Evolutionary conservation across 2,888 invertebrate species (phyloP).

Genomic region (Mimachlamys varia): DNA sequence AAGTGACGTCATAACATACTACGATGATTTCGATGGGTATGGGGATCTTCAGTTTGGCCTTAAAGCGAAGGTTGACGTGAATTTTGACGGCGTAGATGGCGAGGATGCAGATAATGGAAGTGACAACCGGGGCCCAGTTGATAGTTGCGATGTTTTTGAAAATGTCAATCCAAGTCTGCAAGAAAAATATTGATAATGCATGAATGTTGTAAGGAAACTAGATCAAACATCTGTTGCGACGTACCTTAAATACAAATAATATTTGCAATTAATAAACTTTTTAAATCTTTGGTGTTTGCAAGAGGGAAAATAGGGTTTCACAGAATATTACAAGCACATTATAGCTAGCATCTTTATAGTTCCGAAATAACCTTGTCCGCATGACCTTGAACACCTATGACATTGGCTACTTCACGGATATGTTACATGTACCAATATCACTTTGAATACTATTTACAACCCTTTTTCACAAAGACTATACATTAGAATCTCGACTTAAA

Average conservation of each 20-base stretch:
- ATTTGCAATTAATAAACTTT: no score
- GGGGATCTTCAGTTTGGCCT: slow-evolving; percentile 84
- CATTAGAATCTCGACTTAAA: no score
- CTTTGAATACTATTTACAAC: no score
- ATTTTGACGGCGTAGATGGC: slow-evolving; percentile 85
- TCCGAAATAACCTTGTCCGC: no score
- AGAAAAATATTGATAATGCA: slow-evolving; percentile 36
- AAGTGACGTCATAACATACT: slow-evolving; percentile 81
- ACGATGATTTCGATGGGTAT: slow-evolving; percentile 92
- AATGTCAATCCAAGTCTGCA: slow-evolving; percentile 85
- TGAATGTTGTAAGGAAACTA: background rate
- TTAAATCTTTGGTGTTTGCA: no score
- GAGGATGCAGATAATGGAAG: slow-evolving; percentile 87
- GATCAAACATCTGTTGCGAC: background rate
- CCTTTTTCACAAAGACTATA: no score
- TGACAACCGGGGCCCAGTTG: slow-evolving; percentile 87
- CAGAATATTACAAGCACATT: no score
- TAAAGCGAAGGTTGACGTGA: slow-evolving; percentile 80
- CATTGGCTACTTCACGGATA: background rate
- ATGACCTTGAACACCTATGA: background rate
- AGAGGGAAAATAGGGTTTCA: no score
- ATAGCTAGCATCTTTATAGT: no score
- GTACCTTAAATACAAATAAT: no score
- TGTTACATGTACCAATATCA: background rate
- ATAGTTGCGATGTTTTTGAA: slow-evolving; percentile 84